A percentile compares a stretch with the other conserved stretches of the same genome.
Conservation (phyloP, 2,888 invertebrate species). For the Hypomecis punctinalis region DNA sequence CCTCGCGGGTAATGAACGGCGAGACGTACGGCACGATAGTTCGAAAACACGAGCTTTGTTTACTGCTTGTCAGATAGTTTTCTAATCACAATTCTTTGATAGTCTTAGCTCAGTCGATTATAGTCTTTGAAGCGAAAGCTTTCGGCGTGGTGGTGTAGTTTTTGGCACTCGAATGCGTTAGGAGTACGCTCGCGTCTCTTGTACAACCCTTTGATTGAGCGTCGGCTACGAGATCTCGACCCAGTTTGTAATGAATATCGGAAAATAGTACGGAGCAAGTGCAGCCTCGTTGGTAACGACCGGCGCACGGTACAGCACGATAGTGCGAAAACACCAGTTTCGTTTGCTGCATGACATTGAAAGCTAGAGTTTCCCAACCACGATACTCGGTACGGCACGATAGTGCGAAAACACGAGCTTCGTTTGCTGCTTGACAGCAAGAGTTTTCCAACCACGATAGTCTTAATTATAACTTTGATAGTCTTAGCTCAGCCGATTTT, state of each 20-base stretch:
- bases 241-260: conserved; percentile 67
- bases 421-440: too few relatives aligned
- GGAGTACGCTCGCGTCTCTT: conserved; percentile 18
- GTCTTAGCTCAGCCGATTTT: background rate
- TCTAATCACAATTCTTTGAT: too few relatives aligned
- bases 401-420: too few relatives aligned
- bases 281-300: conserved; percentile 44
- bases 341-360: background rate
- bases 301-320: conserved; percentile 14
- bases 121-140: conserved; percentile 14
- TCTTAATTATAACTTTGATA: too few relatives aligned
- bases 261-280: conserved; percentile 58
- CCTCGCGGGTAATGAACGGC: conserved; percentile 43
- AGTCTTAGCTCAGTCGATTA: background rate
- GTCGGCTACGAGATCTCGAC: conserved; percentile 66
- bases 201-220: conserved; percentile 51
- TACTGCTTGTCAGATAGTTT: background rate
- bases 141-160: conserved; percentile 22
- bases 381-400: too few relatives aligned
- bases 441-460: background rate
- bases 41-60: background rate
- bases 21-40: background rate
- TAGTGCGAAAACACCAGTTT: background rate
- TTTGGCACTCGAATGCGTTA: conserved; percentile 33
- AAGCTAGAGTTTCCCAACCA: too few relatives aligned